phyloP scores from a whole-genome alignment of 2,797 vertebrate species.

The Mus caroli region DNA sequence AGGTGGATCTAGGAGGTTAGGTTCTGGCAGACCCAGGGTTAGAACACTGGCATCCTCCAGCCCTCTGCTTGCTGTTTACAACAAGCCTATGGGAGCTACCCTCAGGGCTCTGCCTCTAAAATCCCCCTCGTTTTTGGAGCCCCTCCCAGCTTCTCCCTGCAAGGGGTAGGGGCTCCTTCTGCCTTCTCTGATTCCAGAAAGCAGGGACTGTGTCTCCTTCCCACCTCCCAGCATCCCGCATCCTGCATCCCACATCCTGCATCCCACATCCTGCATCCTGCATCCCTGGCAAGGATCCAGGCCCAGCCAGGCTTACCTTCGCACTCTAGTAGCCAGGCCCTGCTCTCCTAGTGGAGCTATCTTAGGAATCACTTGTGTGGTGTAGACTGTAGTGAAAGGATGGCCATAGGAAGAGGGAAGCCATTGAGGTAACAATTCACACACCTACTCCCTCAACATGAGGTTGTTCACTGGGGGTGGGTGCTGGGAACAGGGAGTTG shows the following conservation, averaged over 20 bases:
- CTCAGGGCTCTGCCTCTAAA: fast-evolving
- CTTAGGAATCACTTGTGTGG: background rate
- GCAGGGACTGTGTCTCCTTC: background rate
- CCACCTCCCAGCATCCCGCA: background rate
- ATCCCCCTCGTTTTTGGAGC: too few species aligned
- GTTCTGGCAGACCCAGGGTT: background rate
- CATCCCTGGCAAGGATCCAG: background rate
- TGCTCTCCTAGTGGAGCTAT: background rate
- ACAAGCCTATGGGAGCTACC: too few species aligned
- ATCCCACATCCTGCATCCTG: too few species aligned
- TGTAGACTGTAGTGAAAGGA: background rate
- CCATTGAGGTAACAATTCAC: background rate
- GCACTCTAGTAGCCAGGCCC: too few species aligned
- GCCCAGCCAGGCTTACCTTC: background rate
- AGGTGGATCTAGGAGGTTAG: background rate
- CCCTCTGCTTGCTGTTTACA: background rate
- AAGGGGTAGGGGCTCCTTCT: fast-evolving
- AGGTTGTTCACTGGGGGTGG: background rate
- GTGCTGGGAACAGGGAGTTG: background rate
- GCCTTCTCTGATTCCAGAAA: background rate
- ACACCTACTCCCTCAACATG: background rate
- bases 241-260: too few species aligned
- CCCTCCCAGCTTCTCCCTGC: background rate
- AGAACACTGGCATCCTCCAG: background rate
- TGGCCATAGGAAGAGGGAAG: background rate